Percentiles rank a stretch among this genome's conserved stretches.
These are phyloP conservation scores for Tachina grossa DNA, from an alignment of 2,888 invertebrate species.

Conservation along the genomic window DNA sequence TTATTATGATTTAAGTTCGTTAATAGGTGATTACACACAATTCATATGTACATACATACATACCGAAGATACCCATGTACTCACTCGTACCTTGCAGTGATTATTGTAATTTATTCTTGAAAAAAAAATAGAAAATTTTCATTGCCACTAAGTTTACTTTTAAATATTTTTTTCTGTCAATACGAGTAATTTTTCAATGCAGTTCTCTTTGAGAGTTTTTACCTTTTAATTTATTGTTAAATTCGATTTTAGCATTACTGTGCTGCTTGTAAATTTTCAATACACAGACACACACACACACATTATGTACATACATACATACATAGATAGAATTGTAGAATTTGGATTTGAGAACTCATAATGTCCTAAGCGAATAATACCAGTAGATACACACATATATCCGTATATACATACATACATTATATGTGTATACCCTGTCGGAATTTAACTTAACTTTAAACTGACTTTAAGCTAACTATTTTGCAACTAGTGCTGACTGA, in stretches of 20 bases:
- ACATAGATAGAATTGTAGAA: not conserved
- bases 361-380: slow-evolving; percentile 35
- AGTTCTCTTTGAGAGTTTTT: slow-evolving; percentile 17
- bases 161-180: not conserved
- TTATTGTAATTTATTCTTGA: not conserved
- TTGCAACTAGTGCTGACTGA: no score
- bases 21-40: not conserved
- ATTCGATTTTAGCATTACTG: slow-evolving; percentile 19
- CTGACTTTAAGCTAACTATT: no score
- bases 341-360: slow-evolving; percentile 41
- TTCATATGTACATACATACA: not conserved
- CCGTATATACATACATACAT: no score
- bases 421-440: no score
- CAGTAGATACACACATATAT: no score
- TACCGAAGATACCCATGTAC: not conserved
- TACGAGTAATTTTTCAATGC: slow-evolving; percentile 14
- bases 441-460: no score
- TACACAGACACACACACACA: not conserved
- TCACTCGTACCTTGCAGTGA: not conserved
- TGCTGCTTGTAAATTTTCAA: not conserved
- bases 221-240: slow-evolving; percentile 40
- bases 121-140: slow-evolving; percentile 7
- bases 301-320: not conserved
- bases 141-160: slow-evolving; percentile 13
- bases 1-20: slow-evolving; percentile 19